A percentile compares a stretch with the other conserved stretches of the same genome.
phyloP scores from a whole-genome alignment of 1,140 invertebrate genomes.

The Sycophaga agraensis region DNA sequence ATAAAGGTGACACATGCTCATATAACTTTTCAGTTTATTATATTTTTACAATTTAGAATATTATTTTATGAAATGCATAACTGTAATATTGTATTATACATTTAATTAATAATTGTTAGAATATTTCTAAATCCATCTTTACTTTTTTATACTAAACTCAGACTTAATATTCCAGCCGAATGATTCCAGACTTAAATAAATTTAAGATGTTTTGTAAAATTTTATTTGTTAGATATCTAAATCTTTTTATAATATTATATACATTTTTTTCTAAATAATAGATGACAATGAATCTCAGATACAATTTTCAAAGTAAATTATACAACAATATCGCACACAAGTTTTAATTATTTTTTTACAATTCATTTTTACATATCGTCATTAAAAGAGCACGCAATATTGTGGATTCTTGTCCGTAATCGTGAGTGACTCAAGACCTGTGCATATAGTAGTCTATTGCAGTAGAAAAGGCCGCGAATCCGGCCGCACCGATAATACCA shows the following conservation, averaged over 20 bases:
- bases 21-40: no score
- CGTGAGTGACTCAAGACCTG: slow-evolving; percentile 32
- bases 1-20: no score
- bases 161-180: slow-evolving; percentile 11
- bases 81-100: no score
- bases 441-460: slow-evolving; percentile 94
- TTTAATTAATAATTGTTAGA: no score
- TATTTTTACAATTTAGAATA: no score
- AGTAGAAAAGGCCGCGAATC: slow-evolving; percentile 95
- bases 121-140: slow-evolving; percentile 17
- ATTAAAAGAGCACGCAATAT: background rate
- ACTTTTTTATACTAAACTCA: slow-evolving; percentile 5
- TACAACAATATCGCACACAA: background rate
- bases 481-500: slow-evolving; percentile 85
- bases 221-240: slow-evolving; percentile 24
- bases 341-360: slow-evolving; percentile 17
- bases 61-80: no score
- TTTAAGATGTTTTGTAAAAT: slow-evolving; percentile 18
- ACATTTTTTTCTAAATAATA: slow-evolving; percentile 5
- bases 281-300: no score
- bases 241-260: slow-evolving; percentile 25
- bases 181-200: slow-evolving; percentile 21
- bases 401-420: background rate
- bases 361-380: slow-evolving; percentile 25
- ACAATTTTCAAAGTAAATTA: slow-evolving; percentile 19